Evolutionary conservation across 2,113 vertebrate genomes (phyloP).

Genomic region (Gambusia affinis): DNA sequence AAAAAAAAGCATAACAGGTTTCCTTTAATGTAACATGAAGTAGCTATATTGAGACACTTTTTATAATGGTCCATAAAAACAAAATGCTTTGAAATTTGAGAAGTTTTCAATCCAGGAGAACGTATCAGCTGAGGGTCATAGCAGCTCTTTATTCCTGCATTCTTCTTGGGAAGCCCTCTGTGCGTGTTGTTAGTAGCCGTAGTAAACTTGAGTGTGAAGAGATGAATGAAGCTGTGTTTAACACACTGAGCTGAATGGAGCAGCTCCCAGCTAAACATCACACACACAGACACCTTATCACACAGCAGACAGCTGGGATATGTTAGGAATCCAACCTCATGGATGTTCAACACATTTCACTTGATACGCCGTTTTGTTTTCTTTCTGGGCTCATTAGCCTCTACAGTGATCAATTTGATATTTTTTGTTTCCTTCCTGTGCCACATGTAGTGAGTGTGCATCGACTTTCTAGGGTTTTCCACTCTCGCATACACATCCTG

Average conservation of each 20-base stretch:
- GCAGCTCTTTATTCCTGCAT: slow-evolving; percentile 31
- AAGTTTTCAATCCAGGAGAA: slow-evolving; percentile 1
- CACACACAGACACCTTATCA: slow-evolving; percentile 40
- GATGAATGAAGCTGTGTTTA: slow-evolving; percentile 35
- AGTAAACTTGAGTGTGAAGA: slow-evolving; percentile 30
- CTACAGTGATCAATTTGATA: too few species aligned
- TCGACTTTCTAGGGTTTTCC: not conserved
- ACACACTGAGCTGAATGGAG: slow-evolving; percentile 44
- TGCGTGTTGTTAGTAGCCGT: not conserved
- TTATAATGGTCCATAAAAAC: not conserved
- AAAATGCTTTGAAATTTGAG: not conserved
- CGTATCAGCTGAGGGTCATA: slow-evolving; percentile 18
- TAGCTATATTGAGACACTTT: not conserved
- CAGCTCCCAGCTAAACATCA: slow-evolving; percentile 53
- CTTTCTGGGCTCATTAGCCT: too few species aligned
- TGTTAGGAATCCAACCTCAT: slow-evolving; percentile 63
- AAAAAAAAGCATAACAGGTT: too few species aligned
- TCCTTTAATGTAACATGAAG: too few species aligned
- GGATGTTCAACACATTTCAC: slow-evolving; percentile 35
- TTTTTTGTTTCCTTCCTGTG: not conserved
- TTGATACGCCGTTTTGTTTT: not conserved
- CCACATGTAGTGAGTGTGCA: not conserved
- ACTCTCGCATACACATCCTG: slow-evolving; percentile 14
- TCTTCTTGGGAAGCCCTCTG: slow-evolving; percentile 39
- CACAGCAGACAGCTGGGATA: slow-evolving; percentile 60